phyloP scores from a whole-genome alignment of 2,888 invertebrate genomes.

The Petrolisthes cinctipes region DNA sequence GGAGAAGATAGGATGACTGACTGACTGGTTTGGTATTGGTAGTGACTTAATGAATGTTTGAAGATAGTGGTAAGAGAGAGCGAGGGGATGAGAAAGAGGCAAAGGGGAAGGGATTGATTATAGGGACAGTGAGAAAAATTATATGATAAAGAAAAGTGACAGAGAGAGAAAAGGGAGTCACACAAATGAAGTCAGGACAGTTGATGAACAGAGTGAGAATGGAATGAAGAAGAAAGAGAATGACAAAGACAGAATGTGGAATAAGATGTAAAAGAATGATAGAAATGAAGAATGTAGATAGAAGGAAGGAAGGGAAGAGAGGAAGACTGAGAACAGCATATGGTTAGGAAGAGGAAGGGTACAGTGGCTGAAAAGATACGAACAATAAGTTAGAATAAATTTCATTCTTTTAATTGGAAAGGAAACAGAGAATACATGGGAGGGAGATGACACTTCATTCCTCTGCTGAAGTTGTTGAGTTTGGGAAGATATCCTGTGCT shows the following conservation, averaged over 20 bases:
- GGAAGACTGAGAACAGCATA: not conserved
- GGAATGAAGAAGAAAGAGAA: not conserved
- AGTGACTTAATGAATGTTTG: too few species aligned
- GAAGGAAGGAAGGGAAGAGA: not conserved
- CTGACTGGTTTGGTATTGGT: too few species aligned
- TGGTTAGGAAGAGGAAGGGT: not conserved
- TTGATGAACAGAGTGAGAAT: not conserved
- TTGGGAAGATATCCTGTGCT: constrained; percentile 25
- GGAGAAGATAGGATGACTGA: too few species aligned
- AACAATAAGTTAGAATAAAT: not conserved
- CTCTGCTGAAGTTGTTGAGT: constrained; percentile 6
- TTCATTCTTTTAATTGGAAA: not conserved
- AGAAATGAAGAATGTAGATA: not conserved
- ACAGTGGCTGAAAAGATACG: not conserved
- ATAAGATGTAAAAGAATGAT: too few species aligned
- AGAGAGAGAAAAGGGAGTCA: too few species aligned
- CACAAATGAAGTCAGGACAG: too few species aligned
- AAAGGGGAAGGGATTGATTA: too few species aligned
- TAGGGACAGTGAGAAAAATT: too few species aligned
- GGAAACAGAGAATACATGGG: not conserved
- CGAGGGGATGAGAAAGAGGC: too few species aligned
- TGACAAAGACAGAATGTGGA: too few species aligned
- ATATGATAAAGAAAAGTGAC: too few species aligned
- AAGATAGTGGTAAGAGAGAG: too few species aligned
- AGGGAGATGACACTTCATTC: constrained; percentile 13